A percentile compares a stretch with the other conserved stretches of the same genome.
Conservation (phyloP, 53 echinoderm and acorn worm species). For the Arbacia lixula region DNA sequence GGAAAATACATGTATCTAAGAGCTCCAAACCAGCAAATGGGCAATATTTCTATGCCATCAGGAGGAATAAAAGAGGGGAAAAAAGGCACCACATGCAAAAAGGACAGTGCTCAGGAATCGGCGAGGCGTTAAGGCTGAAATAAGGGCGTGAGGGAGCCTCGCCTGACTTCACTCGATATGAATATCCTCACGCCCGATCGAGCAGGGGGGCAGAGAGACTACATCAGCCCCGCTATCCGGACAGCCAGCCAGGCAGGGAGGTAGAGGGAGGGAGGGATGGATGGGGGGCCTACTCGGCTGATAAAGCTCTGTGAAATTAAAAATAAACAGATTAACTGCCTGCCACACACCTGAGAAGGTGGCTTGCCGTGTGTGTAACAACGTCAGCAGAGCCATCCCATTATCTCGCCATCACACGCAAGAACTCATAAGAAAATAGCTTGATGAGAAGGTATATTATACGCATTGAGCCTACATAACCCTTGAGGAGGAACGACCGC, state of each 20-base stretch:
- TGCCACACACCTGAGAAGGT: slow-evolving; percentile 70
- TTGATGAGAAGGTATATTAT: slow-evolving; percentile 31
- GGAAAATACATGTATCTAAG: too few relatives aligned
- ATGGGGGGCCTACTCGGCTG: background rate
- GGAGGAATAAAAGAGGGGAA: too few relatives aligned
- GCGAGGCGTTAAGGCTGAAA: slow-evolving; percentile 19
- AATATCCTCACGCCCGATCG: slow-evolving; percentile 49
- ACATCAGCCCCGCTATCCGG: slow-evolving; percentile 18
- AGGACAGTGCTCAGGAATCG: too few relatives aligned
- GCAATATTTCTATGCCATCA: too few relatives aligned
- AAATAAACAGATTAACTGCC: slow-evolving; percentile 86
- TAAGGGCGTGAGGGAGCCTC: slow-evolving; percentile 10
- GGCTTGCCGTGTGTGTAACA: background rate
- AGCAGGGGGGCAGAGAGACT: slow-evolving; percentile 20
- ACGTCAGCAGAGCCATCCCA: slow-evolving; percentile 14
- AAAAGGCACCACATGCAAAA: too few relatives aligned
- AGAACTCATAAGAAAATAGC: slow-evolving; percentile 47
- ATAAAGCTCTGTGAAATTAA: slow-evolving; percentile 90
- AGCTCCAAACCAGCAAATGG: too few relatives aligned
- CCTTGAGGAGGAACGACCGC: too few relatives aligned
- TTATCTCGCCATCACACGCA: slow-evolving; percentile 40
- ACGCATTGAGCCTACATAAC: too few relatives aligned
- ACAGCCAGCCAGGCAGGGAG: background rate
- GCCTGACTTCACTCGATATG: slow-evolving; percentile 42
- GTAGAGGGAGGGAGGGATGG: background rate